Base-by-base conservation (phyloP, 1,140 invertebrate genomes). In the Acromyrmex echinatior region DNA sequence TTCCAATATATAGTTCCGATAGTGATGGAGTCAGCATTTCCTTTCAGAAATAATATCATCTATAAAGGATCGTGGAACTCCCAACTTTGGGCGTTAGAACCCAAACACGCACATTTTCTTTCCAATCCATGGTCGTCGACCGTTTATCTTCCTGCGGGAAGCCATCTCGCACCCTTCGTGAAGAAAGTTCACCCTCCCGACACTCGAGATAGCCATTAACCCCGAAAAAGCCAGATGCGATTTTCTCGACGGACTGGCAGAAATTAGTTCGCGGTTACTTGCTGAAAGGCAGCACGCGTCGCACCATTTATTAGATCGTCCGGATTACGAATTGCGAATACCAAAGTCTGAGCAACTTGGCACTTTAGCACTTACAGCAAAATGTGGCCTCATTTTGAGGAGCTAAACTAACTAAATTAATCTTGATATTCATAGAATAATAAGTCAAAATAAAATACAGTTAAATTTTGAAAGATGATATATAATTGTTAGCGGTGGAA, bases 181-280 rank as follows among this genome's bases (percentile, higher is more conserved):
- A 53, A 84, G 81, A 84, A 65, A 79, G 80, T 79, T 86, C 60
- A 68, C 76, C 74, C 60, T 78, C 76, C 60, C 60, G 74, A 78
- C 63, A 86, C 74, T 86, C 51, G 74, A 58, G 82, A 65, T 53
- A 79, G 82, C 76, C 80, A 84, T 84, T 84, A 84, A 84, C 80
- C 70, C 62, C 63, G 82, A 77, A 86, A 77, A 68, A 77, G 82
- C 82, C 82, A 86, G 82, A 79, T 79, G 76, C 71, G 71, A 86
- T 86, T 86, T 65, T 51, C 58, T 65, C 82, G 81, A 51, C 82
- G 45, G 74, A 78, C 82, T 65, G 74, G 60, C 62, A 68, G 82
- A 86, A 86, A 86, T 86, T 86, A 79, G 82, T 86, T 86, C 60
- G 82, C 74, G 71, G 76, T 86, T 85, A 77, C 58, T 62, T 53